Base-by-base conservation (phyloP, 2,888 invertebrate species). In the Scaptomyza caliginosa region DNA sequence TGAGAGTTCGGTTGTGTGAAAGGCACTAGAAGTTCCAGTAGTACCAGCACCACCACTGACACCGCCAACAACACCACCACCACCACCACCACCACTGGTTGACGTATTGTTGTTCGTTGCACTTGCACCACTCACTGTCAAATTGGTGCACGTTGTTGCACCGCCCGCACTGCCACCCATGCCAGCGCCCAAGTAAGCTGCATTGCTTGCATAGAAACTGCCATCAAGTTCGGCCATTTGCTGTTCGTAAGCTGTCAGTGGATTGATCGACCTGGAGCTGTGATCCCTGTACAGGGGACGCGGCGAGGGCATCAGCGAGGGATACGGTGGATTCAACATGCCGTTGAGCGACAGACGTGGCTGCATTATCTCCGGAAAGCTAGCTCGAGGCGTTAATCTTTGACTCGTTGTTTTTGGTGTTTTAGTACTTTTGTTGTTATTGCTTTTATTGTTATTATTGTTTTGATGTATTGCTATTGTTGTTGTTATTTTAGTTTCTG, bases 281-380 rank as follows among this genome's bases (percentile, higher is more conserved):
- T 87, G 89, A 62, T 90, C 90, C 42, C 90, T 77, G 68, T 88
- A 90, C 2, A 91, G 74, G 8, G 90, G 90, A 32, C 90, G 88
- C 59, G 90, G 90, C 57, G 90, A 90, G 38, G 90, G 90, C 86
- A 90, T 89, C 70, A 91, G 80, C 57, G 88, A 85, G 67, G 91
- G 91, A 67, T 88, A 85, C 51, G 86, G 58, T 67, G 91, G 91
- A 60, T 88, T 86, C 36, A 91, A 76, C 63, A 90, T 88, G 50
- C 91, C 91, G 78, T 91, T 91, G 30, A 91, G 73, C 39, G 91
- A 91, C 32, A 91, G 85, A 38, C 91, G 90, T 16, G 91, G 91
- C 72, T 91, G 91, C 86, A 90, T 89, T 71, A 90, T 89, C 63
- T 90, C 89, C 60, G 90, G 86, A 60, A 84, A 90, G 74, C 88